A percentile compares a stretch with the other conserved stretches of the same genome.
Evolutionary conservation across 2,888 invertebrate genomes (phyloP).

Genomic region (Abrostola tripartita): DNA sequence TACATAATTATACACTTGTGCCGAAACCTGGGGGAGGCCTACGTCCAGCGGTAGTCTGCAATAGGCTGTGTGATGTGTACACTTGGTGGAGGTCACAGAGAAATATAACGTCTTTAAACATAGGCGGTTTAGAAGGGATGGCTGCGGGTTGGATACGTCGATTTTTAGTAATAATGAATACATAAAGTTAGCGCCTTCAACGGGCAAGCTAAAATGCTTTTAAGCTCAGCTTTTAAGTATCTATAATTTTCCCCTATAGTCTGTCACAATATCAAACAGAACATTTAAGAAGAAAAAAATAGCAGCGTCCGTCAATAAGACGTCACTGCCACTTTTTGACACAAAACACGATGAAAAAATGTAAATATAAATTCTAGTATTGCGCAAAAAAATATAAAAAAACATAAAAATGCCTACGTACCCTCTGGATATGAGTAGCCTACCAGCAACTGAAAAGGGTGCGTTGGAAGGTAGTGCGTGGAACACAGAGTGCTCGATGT

Average conservation of each 20-base stretch:
- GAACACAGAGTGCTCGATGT: constrained; percentile 61
- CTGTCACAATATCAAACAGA: background rate
- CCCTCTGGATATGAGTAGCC: constrained; percentile 61
- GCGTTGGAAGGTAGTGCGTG: constrained; percentile 57
- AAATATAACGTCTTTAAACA: too few species aligned
- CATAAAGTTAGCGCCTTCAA: too few species aligned
- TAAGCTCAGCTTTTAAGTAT: background rate
- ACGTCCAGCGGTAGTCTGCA: too few species aligned
- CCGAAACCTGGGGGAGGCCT: too few species aligned
- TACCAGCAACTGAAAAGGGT: constrained; percentile 57
- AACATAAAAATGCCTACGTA: constrained; percentile 75
- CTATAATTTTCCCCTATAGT: background rate
- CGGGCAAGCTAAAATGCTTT: background rate
- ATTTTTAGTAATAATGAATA: too few species aligned
- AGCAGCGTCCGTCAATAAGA: constrained; percentile 37
- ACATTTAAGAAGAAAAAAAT: constrained; percentile 3
- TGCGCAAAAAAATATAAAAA: constrained; percentile 27
- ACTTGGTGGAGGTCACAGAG: too few species aligned
- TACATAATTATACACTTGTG: too few species aligned
- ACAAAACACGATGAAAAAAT: constrained; percentile 63
- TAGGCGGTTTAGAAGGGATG: too few species aligned
- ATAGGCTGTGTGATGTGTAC: too few species aligned
- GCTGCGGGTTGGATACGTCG: too few species aligned
- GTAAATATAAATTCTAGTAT: constrained; percentile 55
- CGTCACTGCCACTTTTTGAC: constrained; percentile 43